Percentiles rank a stretch among this genome's conserved stretches.
Evolutionary conservation across 1,140 invertebrate genomes (phyloP).

Genomic region (Akabosia matsudoensis): DNA sequence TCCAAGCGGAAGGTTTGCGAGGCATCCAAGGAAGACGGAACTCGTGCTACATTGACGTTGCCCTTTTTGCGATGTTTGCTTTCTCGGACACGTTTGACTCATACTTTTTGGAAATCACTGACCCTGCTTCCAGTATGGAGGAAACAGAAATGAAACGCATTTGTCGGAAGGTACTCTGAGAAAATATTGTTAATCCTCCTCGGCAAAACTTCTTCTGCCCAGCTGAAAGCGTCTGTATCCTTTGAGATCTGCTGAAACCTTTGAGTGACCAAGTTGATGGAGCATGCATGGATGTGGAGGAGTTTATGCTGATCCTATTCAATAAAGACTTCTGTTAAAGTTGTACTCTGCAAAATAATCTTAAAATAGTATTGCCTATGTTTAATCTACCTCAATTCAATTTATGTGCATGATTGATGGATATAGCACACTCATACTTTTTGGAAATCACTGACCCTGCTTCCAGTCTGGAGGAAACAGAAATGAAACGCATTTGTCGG

Average conservation of each 20-base stretch:
- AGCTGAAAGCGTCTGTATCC: slow-evolving; percentile 18
- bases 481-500: background rate
- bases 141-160: background rate
- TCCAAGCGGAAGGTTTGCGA: slow-evolving; percentile 18
- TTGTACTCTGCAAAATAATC: too few species aligned
- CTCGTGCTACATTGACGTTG: slow-evolving; percentile 35
- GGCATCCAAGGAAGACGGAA: slow-evolving; percentile 36
- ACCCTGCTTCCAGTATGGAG: background rate
- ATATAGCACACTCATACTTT: background rate
- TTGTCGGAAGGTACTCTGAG: slow-evolving; percentile 10
- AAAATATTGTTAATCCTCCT: slow-evolving; percentile 34
- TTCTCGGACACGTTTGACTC: slow-evolving; percentile 34
- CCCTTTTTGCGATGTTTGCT: slow-evolving; percentile 36
- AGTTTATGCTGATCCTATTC: slow-evolving; percentile 35
- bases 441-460: slow-evolving; percentile 15
- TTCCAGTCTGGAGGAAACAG: background rate
- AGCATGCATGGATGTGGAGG: slow-evolving; percentile 36
- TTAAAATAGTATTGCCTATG: too few species aligned
- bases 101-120: slow-evolving; percentile 7
- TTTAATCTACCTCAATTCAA: too few species aligned
- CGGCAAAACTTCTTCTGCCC: slow-evolving; percentile 30
- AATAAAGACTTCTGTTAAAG: slow-evolving; percentile 31
- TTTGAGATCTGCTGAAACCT: slow-evolving; percentile 27
- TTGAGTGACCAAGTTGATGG: slow-evolving; percentile 32
- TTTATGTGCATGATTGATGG: too few species aligned